These are phyloP conservation scores for Capreolus pygargus DNA, from an alignment of 2,113 vertebrate species.

Conservation along the genomic window DNA sequence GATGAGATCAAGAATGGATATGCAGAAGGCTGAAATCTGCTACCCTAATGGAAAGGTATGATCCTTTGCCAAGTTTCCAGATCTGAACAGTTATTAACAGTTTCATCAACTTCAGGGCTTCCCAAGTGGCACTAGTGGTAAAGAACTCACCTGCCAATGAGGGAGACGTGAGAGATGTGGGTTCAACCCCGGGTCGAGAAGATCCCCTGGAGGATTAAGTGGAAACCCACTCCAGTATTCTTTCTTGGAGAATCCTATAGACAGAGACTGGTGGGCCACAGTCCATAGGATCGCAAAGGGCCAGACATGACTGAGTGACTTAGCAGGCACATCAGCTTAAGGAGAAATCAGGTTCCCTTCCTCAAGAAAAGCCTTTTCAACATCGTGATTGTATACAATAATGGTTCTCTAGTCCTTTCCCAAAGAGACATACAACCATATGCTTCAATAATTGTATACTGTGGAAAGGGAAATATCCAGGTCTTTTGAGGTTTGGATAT, in stretches of 20 bases:
- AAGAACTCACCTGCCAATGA: background rate
- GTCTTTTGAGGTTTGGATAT: background rate
- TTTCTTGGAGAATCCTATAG: background rate
- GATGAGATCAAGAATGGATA: background rate
- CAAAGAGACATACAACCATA: background rate
- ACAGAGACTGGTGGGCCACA: background rate
- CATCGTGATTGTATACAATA: background rate
- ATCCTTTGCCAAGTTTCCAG: background rate
- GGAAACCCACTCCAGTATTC: background rate
- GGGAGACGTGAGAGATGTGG: background rate
- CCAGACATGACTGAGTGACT: background rate
- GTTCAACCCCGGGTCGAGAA: background rate
- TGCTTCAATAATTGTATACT: background rate
- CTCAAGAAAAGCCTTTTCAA: background rate
- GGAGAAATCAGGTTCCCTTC: background rate
- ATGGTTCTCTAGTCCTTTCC: background rate
- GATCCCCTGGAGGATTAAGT: background rate
- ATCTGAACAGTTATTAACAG: background rate
- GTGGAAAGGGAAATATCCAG: background rate
- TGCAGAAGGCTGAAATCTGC: background rate
- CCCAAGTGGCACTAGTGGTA: background rate
- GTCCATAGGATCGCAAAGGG: background rate
- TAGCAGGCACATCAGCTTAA: background rate
- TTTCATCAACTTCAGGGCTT: background rate
- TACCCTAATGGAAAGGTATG: background rate